A percentile compares a stretch with the other conserved stretches of the same genome.
phyloP scores from a whole-genome alignment of 2,888 invertebrate species.

The Dynastes maya region DNA sequence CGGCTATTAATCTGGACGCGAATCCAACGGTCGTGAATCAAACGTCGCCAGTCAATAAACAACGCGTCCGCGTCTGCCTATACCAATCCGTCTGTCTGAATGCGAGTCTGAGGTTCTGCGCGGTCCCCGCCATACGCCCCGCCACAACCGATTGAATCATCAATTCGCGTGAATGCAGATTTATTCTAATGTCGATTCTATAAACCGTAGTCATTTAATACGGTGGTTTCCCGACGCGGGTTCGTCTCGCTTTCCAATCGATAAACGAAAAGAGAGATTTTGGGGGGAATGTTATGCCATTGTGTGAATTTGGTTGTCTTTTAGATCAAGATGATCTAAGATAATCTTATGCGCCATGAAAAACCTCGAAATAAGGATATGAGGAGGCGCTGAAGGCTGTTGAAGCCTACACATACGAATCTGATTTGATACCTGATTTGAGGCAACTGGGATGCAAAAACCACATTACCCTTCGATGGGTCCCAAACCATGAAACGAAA shows the following conservation, averaged over 20 bases:
- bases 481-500: too few relatives aligned
- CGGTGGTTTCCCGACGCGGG: neutral
- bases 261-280: too few relatives aligned
- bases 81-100: conserved; percentile 33
- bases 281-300: neutral
- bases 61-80: conserved; percentile 24
- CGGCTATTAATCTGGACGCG: conserved; percentile 30
- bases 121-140: neutral
- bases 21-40: conserved; percentile 32
- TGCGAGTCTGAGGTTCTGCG: conserved; percentile 47
- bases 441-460: too few relatives aligned
- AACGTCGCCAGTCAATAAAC: conserved; percentile 43
- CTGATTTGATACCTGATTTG: too few relatives aligned
- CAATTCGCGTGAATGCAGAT: conserved; percentile 44
- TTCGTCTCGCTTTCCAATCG: neutral
- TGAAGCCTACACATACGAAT: too few relatives aligned
- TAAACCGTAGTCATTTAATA: conserved; percentile 43
- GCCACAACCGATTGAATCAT: conserved; percentile 46
- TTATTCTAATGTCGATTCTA: conserved; percentile 43
- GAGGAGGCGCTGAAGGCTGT: too few relatives aligned
- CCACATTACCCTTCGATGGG: too few relatives aligned
- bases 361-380: too few relatives aligned
- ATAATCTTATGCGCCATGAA: too few relatives aligned
- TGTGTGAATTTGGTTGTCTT: neutral
- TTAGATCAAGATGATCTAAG: too few relatives aligned